Evolutionary conservation across 1,140 invertebrate species (phyloP).

Genomic region (Anastrepha obliqua): DNA sequence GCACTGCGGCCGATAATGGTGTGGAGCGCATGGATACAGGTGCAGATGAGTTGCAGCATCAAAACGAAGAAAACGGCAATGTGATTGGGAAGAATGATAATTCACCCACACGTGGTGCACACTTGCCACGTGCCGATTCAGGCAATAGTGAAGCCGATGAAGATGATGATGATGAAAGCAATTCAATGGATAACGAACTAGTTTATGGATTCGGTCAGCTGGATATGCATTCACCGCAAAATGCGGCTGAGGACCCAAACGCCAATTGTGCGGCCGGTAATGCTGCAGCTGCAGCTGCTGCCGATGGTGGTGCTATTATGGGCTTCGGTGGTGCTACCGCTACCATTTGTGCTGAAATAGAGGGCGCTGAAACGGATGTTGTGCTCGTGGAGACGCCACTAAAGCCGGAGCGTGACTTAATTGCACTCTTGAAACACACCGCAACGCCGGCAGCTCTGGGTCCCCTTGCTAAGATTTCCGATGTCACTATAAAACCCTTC

Average conservation of each 20-base stretch:
- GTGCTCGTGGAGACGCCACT: conserved; percentile 82
- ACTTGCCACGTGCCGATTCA: neutral
- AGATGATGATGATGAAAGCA: conserved; percentile 77
- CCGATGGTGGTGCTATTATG: conserved; percentile 77
- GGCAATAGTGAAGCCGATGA: conserved; percentile 62
- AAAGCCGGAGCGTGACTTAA: conserved; percentile 79
- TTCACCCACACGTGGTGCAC: conserved; percentile 1
- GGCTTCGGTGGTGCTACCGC: conserved; percentile 77
- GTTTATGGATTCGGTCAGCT: conserved; percentile 73
- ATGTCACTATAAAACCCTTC: conserved; percentile 71
- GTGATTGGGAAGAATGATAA: conserved; percentile 63
- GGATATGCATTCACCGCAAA: conserved; percentile 68
- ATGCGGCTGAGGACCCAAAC: conserved; percentile 75
- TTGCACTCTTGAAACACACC: conserved; percentile 77
- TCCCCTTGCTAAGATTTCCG: conserved; percentile 67
- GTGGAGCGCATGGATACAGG: conserved; percentile 69
- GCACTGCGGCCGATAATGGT: neutral
- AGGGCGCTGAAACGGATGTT: conserved; percentile 81
- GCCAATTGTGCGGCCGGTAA: conserved; percentile 76
- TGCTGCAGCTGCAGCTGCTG: conserved; percentile 56
- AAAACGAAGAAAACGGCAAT: conserved; percentile 79
- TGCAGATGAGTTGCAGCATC: conserved; percentile 76
- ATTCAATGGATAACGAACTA: conserved; percentile 76
- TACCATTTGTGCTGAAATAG: conserved; percentile 82
- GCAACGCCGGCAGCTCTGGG: conserved; percentile 63